Base-by-base conservation (phyloP, 2,797 vertebrate species). In the Anomalospiza imberbis region DNA sequence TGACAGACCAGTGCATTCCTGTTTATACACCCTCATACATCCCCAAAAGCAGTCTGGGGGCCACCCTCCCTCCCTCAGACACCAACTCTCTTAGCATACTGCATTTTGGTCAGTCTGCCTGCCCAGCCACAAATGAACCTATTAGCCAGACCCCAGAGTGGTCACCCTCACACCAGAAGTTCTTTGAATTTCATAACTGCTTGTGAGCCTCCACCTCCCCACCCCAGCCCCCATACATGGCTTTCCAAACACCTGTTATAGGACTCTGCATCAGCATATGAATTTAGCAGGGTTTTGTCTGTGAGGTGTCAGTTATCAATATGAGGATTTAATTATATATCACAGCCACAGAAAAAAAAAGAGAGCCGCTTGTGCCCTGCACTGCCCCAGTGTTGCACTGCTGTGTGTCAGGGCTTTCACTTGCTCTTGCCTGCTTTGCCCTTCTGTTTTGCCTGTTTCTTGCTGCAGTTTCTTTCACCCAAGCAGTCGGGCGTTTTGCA, bases 221-320 rank as follows among this genome's bases (percentile, higher is more conserved):
- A 57, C 10, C 6, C 9, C 22, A 62, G 12, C 4, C 17, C 10
- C 24, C 7, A 17, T 0, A 1, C 13, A 7, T 3, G 3, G 9
- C 28, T 75, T 89, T 78, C 31, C 31, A 70, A 75, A 72, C 24
- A 28, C 13, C 10, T 42, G 0, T 68, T 34, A 21, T 0, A 63
- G 34, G 17, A n/a, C 7, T 36, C 21, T 75, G 50, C 58, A 81
- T 17, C 7, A 10, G 26, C 14, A 13, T 26, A 31, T 2, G 20
- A 71, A 47, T 12, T 78, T 54, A 91, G 5, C 25, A 47, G 9
- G 13, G 15, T 31, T 91, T 77, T 83, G 7, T 53, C 53, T 81
- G 22, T 40, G 53, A 80, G 13, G 5, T 32, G 29, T 17, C 55
- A 38, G 63, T 66, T 83, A 51, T 58, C 66, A 72, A 72, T 36